A percentile compares a stretch with the other conserved stretches of the same genome.
Conservation (phyloP, 2,797 vertebrate species). For the Aphelocoma californica region DNA sequence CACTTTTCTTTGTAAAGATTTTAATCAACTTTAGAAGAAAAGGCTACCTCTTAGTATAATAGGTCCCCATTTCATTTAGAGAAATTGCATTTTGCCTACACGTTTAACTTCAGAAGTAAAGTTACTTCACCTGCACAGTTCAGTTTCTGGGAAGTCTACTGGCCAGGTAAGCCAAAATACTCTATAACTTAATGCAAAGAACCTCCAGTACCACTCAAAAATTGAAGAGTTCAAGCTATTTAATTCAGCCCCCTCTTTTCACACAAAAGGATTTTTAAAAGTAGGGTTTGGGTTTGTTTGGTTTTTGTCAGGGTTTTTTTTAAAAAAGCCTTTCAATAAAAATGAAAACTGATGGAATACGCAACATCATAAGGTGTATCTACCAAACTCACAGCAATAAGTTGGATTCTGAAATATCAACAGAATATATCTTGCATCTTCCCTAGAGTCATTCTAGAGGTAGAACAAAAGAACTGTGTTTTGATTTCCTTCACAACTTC, state of each 20-base stretch:
- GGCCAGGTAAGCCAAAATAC: not conserved
- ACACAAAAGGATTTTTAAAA: not conserved
- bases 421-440: not conserved
- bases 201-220: not conserved
- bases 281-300: not conserved
- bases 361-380: not conserved
- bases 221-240: not conserved
- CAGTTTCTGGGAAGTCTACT: not conserved
- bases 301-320: not conserved
- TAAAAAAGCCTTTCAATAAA: not conserved
- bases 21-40: not conserved
- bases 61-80: not conserved
- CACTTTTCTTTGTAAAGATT: not conserved
- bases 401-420: not conserved
- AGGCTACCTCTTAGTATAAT: not conserved
- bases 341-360: not conserved
- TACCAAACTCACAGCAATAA: not conserved
- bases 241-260: not conserved
- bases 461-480: not conserved
- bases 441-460: not conserved
- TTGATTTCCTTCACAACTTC: not conserved
- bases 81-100: not conserved
- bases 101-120: not conserved
- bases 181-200: not conserved
- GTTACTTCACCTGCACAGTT: not conserved